These are phyloP conservation scores for Noctilio leporinus DNA, from an alignment of 2,113 vertebrate genomes.

Conservation along the genomic window DNA sequence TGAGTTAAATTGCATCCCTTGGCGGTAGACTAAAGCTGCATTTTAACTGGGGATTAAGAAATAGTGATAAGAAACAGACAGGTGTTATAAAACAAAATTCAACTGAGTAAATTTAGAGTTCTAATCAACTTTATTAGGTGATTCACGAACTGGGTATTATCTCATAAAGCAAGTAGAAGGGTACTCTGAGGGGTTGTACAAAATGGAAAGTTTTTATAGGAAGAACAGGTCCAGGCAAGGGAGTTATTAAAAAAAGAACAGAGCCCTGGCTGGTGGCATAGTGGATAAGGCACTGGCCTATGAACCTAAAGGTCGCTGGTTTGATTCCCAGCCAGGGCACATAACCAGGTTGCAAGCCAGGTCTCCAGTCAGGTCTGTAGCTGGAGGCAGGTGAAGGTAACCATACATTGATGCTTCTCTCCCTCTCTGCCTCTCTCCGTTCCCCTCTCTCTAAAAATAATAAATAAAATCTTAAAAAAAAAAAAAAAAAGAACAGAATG, in stretches of 20 bases:
- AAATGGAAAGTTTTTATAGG: neutral
- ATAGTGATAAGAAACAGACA: neutral
- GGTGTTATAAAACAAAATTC: neutral
- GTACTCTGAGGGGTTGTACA: neutral
- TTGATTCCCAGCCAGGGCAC: no score
- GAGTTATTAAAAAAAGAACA: neutral
- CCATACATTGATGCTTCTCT: no score
- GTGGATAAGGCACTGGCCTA: no score
- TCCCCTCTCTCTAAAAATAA: no score
- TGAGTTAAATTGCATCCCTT: neutral
- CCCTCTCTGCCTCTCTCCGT: no score
- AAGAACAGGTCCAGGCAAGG: neutral
- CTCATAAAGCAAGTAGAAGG: neutral
- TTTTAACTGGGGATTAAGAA: conserved; percentile 5
- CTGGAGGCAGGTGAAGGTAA: no score
- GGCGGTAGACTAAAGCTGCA: neutral
- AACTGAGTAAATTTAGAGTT: neutral
- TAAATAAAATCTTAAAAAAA: no score
- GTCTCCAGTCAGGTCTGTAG: no score
- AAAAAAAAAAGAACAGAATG: neutral
- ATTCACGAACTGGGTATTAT: neutral
- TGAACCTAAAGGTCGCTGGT: no score
- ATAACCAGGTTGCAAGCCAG: no score
- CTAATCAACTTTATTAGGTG: neutral
- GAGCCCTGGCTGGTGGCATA: no score